Conservation (phyloP, 2,888 invertebrate genomes). For the Amiota mariae region DNA sequence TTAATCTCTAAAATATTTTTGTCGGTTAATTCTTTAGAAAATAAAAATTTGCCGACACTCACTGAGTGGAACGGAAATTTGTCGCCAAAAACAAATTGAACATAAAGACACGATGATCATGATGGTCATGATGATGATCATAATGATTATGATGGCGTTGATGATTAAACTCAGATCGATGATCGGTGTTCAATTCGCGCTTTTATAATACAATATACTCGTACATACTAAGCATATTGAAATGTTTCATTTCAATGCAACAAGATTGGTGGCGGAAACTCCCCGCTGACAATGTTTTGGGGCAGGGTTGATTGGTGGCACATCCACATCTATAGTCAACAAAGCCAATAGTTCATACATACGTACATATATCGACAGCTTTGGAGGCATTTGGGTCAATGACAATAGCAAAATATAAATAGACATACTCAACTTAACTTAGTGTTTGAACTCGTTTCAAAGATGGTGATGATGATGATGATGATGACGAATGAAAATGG, state of each 20-base stretch:
- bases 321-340: constrained; percentile 34
- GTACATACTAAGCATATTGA: too few relatives aligned
- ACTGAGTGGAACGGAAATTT: constrained; percentile 62
- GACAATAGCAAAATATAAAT: constrained; percentile 50
- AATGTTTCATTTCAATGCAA: background rate
- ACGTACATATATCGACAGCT: background rate
- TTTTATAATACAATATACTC: too few relatives aligned
- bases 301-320: background rate
- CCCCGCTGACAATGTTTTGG: background rate
- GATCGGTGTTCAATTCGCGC: too few relatives aligned
- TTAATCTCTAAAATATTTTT: too few relatives aligned
- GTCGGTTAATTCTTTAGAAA: background rate
- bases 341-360: constrained; percentile 39
- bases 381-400: constrained; percentile 63
- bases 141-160: background rate
- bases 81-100: constrained; percentile 63
- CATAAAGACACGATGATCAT: constrained; percentile 40
- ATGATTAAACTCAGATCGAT: too few relatives aligned
- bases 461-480: constrained; percentile 1
- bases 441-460: constrained; percentile 30
- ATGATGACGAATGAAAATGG: constrained; percentile 11
- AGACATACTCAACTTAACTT: constrained; percentile 43
- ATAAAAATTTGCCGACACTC: background rate
- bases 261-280: background rate
- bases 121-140: constrained; percentile 54